A percentile compares a stretch with the other conserved stretches of the same genome.
Conservation (phyloP, 2,797 vertebrate genomes). For the Ctenopoma multispine region DNA sequence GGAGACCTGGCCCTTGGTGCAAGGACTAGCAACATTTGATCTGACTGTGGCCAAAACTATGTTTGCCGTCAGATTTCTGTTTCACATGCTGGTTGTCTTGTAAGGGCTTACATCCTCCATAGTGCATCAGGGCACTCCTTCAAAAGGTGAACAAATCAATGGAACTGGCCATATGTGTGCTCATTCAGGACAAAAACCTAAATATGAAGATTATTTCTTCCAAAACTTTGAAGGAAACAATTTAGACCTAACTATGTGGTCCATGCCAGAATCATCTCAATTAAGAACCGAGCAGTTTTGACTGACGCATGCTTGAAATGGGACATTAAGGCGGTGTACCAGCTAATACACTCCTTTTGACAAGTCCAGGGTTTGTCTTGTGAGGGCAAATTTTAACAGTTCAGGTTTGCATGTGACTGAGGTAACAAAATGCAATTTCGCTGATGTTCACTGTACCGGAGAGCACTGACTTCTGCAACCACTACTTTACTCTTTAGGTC, state of each 20-base stretch:
- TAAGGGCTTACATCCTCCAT: slow-evolving; percentile 20
- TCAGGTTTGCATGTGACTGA: slow-evolving; percentile 30
- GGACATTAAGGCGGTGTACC: neutral
- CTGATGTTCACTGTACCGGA: slow-evolving; percentile 31
- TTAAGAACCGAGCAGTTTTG: neutral
- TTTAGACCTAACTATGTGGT: neutral
- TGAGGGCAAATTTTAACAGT: slow-evolving; percentile 38
- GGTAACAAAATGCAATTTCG: slow-evolving; percentile 25
- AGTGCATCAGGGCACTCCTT: slow-evolving; percentile 39
- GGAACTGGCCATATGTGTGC: slow-evolving; percentile 27
- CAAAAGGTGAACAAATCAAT: slow-evolving; percentile 30
- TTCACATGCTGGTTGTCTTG: neutral
- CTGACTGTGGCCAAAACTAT: slow-evolving; percentile 8
- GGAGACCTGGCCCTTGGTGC: slow-evolving; percentile 88
- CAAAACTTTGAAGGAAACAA: slow-evolving; percentile 14
- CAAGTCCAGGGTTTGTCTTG: slow-evolving; percentile 39
- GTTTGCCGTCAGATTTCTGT: slow-evolving; percentile 22
- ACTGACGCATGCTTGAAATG: slow-evolving; percentile 55
- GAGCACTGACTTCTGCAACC: slow-evolving; percentile 51
- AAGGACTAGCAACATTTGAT: slow-evolving; percentile 80
- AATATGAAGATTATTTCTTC: slow-evolving; percentile 5
- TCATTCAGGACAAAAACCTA: slow-evolving; percentile 47
- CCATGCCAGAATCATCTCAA: slow-evolving; percentile 14
- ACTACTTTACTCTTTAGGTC: slow-evolving; percentile 38
- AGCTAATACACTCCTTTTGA: slow-evolving; percentile 11